A percentile compares a stretch with the other conserved stretches of the same genome.
Conservation (phyloP, 2,888 invertebrate species). For the Malacosoma neustria region DNA sequence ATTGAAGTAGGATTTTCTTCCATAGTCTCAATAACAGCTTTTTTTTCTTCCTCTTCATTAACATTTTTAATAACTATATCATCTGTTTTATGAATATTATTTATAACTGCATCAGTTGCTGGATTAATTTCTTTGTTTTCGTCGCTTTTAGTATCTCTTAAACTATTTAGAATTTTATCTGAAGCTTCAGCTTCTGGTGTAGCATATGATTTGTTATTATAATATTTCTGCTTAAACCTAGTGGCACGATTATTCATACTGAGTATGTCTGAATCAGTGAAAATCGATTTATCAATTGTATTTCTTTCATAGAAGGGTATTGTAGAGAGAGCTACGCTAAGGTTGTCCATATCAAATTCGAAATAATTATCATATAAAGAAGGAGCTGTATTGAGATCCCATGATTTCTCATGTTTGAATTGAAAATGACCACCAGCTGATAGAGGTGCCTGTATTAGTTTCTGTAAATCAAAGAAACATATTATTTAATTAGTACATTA, state of each 20-base stretch:
- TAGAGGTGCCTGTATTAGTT: slow-evolving; percentile 51
- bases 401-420: slow-evolving; percentile 68
- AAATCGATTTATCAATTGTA: slow-evolving; percentile 34
- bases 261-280: slow-evolving; percentile 44
- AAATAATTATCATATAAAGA: slow-evolving; percentile 63
- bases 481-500: neutral
- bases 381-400: slow-evolving; percentile 47
- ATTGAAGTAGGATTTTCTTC: neutral
- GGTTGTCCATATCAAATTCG: slow-evolving; percentile 50
- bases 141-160: slow-evolving; percentile 16
- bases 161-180: slow-evolving; percentile 32
- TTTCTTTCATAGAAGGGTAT: slow-evolving; percentile 63
- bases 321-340: slow-evolving; percentile 45
- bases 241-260: slow-evolving; percentile 54
- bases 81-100: neutral
- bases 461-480: slow-evolving; percentile 32
- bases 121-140: neutral
- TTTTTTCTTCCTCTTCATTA: slow-evolving; percentile 8
- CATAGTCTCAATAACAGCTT: slow-evolving; percentile 4
- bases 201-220: slow-evolving; percentile 41
- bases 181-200: slow-evolving; percentile 44
- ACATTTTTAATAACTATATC: slow-evolving; percentile 4
- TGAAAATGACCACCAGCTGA: slow-evolving; percentile 66
- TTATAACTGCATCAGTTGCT: neutral
- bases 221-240: slow-evolving; percentile 57